Evolutionary conservation across 2,797 vertebrate species (phyloP), one percentile per base, ranked within the genome.

Genomic region (Enteromius anoplus): DNA sequence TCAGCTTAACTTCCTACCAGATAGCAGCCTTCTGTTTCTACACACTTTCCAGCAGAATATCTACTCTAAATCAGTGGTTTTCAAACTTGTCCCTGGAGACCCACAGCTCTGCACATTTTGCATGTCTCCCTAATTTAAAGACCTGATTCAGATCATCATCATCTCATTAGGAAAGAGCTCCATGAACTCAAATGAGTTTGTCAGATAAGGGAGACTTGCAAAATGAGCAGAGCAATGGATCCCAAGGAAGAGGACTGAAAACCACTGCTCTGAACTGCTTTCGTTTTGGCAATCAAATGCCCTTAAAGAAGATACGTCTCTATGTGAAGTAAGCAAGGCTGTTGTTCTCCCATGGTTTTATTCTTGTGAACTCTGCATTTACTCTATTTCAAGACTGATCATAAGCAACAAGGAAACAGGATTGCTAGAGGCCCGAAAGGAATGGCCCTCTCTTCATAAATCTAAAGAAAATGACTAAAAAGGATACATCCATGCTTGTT

Each of bases 1-100:
- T 85, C 21, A 55, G 21, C n/a, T 79, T 64, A 49, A 51, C 70
- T 84, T 84, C 70, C 82, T 80, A 37, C 71, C 14, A 64, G 73
- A 84, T 84, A 86, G 78, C 49, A 82, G 78, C 29, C 19, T 51
- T 82, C 37, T 34, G 47, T 51, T 21, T 34, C 29, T 60, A 53
- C 62, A 66, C 42, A 26, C 19, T 51, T 11, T 9, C 10, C 23
- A 29, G 26, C 29, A 53, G n/a, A 42, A 42, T 42, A 42, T 10
- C 40, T 42, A 5, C 34, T 34, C 34, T 42, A 42, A 42, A 42
- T 10, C 40, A 42, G 40, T 42, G 40, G 1, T 10, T 42, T 42
- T 42, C 40, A 42, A 4, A 42, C 40, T 42, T 42, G 34, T 34
- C 4, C 4, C 34, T 34, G 34, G 34, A 34, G 34, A 34, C 34